Base-by-base conservation (phyloP, 2,113 vertebrate species). In the Myiozetetes cayanensis region DNA sequence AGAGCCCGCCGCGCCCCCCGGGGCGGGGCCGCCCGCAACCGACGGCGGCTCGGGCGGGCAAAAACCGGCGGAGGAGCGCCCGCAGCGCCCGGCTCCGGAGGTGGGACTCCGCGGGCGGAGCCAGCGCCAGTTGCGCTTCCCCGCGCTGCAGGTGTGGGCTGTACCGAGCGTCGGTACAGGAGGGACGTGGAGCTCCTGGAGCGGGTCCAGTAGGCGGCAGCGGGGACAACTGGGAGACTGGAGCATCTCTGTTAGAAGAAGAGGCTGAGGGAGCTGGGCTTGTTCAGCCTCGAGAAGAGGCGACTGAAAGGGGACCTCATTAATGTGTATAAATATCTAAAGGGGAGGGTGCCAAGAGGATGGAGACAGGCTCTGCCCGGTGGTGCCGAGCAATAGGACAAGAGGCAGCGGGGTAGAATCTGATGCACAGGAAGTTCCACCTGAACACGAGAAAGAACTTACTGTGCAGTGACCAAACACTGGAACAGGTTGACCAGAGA, bases 141-240 rank as follows among this genome's bases (percentile, higher is more conserved):
- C 39, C 19, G n/a, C 25, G 7, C 6, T 3, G 13, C 1, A 3
- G 17, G 5, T 7, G 2, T 10, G 13, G 20, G 8, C 8, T 12
- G n/a, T 46, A 14, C 4, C 7, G 23, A 25, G 20, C n/a, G 9
- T 20, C 66, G 9, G 39, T 33, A 4, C 5, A 1, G 6, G 23
- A 20, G 41, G n/a, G 12, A 9, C 11, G 1, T 6, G 21, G 25
- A 5, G 24, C 16, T 35, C 20, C 24, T 22, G 9, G 25, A 56
- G 49, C 2, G 7, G 12, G 43, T 35, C 13, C 9, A 3, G 25
- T 3, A 35, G 8, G 35, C 50, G 21, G 25, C 11, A 18, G 0
- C 7, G 25, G 14, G 14, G 33, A 15, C 30, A 12, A 24, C 9
- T 67, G 77, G 8, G 8, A 46, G 8, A n/a, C 16, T 24, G 23